These are phyloP conservation scores for Athrips mouffetella DNA, from an alignment of 2,888 invertebrate species.

Conservation along the genomic window DNA sequence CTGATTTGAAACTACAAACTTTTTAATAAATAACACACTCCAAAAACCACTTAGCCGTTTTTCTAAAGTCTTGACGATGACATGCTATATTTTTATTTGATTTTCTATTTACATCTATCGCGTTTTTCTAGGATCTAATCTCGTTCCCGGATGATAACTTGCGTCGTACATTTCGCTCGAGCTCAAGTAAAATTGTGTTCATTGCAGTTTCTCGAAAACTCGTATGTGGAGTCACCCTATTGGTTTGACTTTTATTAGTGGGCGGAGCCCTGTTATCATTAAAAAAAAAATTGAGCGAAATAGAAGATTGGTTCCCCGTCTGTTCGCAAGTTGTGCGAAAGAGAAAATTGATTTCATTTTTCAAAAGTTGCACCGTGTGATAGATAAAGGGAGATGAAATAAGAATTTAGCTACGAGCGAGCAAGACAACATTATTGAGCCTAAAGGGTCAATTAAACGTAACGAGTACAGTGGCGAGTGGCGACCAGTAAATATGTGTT, in stretches of 20 bases:
- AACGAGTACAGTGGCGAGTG: too few species aligned
- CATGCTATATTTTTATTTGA: slow-evolving; percentile 45
- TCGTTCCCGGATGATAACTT: slow-evolving; percentile 46
- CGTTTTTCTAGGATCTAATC: slow-evolving; percentile 49
- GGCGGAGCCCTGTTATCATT: slow-evolving; percentile 33
- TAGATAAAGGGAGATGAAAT: neutral
- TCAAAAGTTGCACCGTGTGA: slow-evolving; percentile 2
- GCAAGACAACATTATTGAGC: neutral
- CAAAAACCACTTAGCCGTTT: slow-evolving; percentile 38
- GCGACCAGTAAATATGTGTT: too few species aligned
- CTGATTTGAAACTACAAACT: slow-evolving; percentile 29
- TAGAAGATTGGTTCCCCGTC: slow-evolving; percentile 24
- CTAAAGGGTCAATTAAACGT: too few species aligned
- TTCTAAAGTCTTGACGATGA: slow-evolving; percentile 42
- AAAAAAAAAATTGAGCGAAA: slow-evolving; percentile 31
- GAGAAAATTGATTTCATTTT: slow-evolving; percentile 21
- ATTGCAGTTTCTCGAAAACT: slow-evolving; percentile 45
- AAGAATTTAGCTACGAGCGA: neutral
- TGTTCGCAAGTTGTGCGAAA: slow-evolving; percentile 20
- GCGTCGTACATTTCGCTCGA: slow-evolving; percentile 66
- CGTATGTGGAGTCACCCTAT: slow-evolving; percentile 59
- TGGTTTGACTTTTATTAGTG: slow-evolving; percentile 41
- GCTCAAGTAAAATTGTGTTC: slow-evolving; percentile 31
- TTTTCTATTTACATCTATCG: slow-evolving; percentile 40
- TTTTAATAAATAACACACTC: slow-evolving; percentile 30